phyloP scores from a whole-genome alignment of 2,888 invertebrate genomes.

The Apantesis nais region DNA sequence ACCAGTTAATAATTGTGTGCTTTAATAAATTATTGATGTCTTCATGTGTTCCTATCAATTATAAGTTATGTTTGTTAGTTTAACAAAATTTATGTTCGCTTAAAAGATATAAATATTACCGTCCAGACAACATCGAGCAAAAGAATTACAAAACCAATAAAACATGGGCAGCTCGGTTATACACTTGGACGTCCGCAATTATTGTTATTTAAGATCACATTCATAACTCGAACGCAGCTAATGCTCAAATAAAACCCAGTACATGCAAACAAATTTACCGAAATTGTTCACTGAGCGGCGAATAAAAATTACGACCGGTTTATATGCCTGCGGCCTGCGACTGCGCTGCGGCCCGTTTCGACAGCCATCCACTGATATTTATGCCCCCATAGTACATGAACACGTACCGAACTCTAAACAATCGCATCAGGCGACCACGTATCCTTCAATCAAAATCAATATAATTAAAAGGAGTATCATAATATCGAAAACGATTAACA shows the following conservation, averaged over 20 bases:
- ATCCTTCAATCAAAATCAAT: conserved; percentile 72
- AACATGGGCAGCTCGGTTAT: conserved; percentile 43
- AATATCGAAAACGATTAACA: conserved; percentile 30
- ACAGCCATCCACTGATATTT: conserved; percentile 70
- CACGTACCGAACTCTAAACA: conserved; percentile 65
- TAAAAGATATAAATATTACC: conserved; percentile 47
- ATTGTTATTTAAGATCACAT: conserved; percentile 74
- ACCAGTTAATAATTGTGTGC: neutral
- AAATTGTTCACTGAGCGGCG: conserved; percentile 74
- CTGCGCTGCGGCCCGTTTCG: conserved; percentile 44
- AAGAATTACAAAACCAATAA: conserved; percentile 47
- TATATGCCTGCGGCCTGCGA: conserved; percentile 61
- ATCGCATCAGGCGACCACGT: conserved; percentile 49
- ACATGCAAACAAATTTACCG: conserved; percentile 82
- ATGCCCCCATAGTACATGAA: conserved; percentile 79
- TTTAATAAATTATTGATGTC: conserved; percentile 23
- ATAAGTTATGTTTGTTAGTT: conserved; percentile 39
- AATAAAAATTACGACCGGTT: conserved; percentile 77
- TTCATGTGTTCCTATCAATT: conserved; percentile 40
- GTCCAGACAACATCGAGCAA: conserved; percentile 46
- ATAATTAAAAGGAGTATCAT: conserved; percentile 63
- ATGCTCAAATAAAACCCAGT: conserved; percentile 73
- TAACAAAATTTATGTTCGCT: conserved; percentile 34
- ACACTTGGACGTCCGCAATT: conserved; percentile 56
- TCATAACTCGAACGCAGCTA: conserved; percentile 71